Conservation (phyloP, 2,113 vertebrate genomes). For the Phrynocephalus versicolor region DNA sequence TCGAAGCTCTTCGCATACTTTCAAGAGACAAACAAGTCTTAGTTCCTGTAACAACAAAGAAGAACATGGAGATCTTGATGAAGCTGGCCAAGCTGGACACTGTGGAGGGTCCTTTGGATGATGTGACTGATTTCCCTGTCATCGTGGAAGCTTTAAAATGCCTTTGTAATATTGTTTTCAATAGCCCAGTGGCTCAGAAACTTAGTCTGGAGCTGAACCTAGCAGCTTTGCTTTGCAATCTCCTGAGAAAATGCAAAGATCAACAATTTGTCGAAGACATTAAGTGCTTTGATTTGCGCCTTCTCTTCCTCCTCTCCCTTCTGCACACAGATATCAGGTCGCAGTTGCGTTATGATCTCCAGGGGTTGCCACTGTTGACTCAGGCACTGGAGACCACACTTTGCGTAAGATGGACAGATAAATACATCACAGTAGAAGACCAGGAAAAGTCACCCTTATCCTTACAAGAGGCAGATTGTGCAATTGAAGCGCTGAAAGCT, state of each 20-base stretch:
- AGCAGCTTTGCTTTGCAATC: constrained; percentile 84
- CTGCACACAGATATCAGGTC: constrained; percentile 87
- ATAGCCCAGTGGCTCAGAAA: constrained; percentile 91
- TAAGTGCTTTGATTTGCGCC: constrained; percentile 91
- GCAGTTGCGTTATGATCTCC: constrained; percentile 81
- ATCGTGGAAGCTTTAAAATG: constrained; percentile 97
- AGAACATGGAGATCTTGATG: constrained; percentile 88
- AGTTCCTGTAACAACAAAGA: constrained; percentile 89
- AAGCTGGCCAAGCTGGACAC: constrained; percentile 81
- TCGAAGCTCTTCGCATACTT: constrained; percentile 94
- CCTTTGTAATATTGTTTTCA: constrained; percentile 96
- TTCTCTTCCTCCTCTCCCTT: constrained; percentile 95
- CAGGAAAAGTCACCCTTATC: constrained; percentile 79
- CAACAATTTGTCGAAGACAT: constrained; percentile 82
- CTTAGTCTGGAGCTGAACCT: constrained; percentile 90
- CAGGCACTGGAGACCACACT: constrained; percentile 90
- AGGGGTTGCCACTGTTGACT: constrained; percentile 86
- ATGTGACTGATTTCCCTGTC: constrained; percentile 81
- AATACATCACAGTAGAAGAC: constrained; percentile 83
- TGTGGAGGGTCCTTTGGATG: constrained; percentile 74
- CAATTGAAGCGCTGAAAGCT: constrained; percentile 94
- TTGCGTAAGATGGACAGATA: constrained; percentile 87
- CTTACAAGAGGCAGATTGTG: constrained; percentile 85
- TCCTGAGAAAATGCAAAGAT: constrained; percentile 78
- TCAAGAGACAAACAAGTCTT: constrained; percentile 94